Evolutionary conservation across 2,797 vertebrate species (phyloP).

Genomic region (Paedocypris micromegethes): DNA sequence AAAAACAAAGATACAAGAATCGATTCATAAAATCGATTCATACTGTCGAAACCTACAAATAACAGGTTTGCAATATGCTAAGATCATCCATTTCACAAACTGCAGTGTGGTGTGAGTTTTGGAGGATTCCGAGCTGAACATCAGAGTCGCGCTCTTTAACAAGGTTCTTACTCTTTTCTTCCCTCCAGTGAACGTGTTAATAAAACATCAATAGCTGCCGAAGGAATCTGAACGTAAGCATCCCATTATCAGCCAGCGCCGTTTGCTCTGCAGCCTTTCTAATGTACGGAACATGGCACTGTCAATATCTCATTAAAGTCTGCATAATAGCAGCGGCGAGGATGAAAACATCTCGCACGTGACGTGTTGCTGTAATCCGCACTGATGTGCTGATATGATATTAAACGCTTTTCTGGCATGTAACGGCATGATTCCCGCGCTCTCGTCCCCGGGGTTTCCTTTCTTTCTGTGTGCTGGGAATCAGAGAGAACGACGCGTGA

Average conservation of each 20-base stretch:
- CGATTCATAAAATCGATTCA: no score
- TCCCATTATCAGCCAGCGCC: not conserved
- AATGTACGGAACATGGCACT: conserved; percentile 7
- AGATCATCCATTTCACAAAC: not conserved
- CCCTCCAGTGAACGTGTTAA: conserved; percentile 4
- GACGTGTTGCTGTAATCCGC: conserved; percentile 2
- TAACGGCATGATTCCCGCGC: not conserved
- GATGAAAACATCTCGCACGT: not conserved
- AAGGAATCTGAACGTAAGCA: conserved; percentile 10
- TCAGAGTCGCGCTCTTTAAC: not conserved
- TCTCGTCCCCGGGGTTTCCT: no score
- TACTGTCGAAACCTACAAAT: no score
- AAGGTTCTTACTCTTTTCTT: not conserved
- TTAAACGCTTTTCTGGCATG: not conserved
- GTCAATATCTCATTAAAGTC: conserved; percentile 12
- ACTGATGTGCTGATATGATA: not conserved
- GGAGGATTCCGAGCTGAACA: conserved; percentile 2
- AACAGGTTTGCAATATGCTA: no score
- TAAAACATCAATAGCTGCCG: conserved; percentile 23
- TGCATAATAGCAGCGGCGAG: not conserved
- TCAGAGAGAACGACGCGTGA: not conserved
- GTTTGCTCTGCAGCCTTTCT: not conserved
- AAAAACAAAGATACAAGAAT: no score
- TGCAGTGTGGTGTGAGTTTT: not conserved
- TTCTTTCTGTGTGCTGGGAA: no score